Percentiles rank a stretch among this genome's conserved stretches.
Evolutionary conservation across 2,888 invertebrate genomes (phyloP).

Genomic region (Lasioglossum villosulum): DNA sequence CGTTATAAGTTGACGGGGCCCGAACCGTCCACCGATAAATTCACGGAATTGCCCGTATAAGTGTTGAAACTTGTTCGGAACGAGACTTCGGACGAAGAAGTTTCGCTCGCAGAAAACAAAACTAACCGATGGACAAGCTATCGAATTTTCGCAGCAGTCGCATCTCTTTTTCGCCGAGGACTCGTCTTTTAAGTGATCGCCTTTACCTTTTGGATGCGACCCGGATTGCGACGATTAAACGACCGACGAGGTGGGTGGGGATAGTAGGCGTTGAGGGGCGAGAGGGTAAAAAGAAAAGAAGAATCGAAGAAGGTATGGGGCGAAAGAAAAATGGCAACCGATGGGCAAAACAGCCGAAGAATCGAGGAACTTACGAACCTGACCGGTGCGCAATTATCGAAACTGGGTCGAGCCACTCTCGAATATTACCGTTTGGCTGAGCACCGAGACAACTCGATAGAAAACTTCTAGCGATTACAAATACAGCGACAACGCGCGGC

Average conservation of each 20-base stretch:
- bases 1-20: conserved; percentile 7
- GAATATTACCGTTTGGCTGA: conserved; percentile 58
- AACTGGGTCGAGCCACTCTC: conserved; percentile 61
- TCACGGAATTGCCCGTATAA: background rate
- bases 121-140: background rate
- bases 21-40: background rate
- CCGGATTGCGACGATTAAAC: conserved; percentile 49
- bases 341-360: conserved; percentile 31
- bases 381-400: conserved; percentile 58
- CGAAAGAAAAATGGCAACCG: conserved; percentile 11
- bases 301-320: conserved; percentile 13
- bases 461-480: conserved; percentile 58
- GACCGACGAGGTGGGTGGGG: conserved; percentile 14
- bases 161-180: background rate
- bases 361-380: conserved; percentile 41
- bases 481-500: conserved; percentile 31
- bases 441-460: conserved; percentile 37
- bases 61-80: background rate
- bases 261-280: background rate
- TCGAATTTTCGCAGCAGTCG: conserved; percentile 16
- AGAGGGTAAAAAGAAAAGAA: conserved; percentile 2
- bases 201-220: conserved; percentile 24
- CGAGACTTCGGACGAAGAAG: background rate
- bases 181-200: conserved; percentile 34
- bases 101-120: conserved; percentile 12